A percentile compares a stretch with the other conserved stretches of the same genome.
Evolutionary conservation across 1,140 invertebrate species (phyloP).

Genomic region (Macrotrachela quadricornifera): DNA sequence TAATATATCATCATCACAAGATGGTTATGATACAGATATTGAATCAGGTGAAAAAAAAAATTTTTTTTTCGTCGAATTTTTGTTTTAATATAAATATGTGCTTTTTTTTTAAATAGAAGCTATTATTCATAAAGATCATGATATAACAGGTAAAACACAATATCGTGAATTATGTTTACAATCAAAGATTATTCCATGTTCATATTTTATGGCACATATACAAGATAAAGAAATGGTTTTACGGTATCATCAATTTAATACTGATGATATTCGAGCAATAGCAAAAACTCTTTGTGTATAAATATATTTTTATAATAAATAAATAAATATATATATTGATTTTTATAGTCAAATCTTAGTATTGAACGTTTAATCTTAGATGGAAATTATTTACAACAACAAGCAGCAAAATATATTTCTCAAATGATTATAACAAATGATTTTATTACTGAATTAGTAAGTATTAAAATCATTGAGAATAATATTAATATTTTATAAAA

Average conservation of each 20-base stretch:
- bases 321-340: neutral
- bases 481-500: neutral
- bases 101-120: too few relatives aligned
- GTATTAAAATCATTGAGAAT: constrained; percentile 10
- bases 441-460: constrained; percentile 12
- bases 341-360: constrained; percentile 9
- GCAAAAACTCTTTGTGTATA: constrained; percentile 23
- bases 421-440: constrained; percentile 12
- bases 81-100: too few relatives aligned
- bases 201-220: constrained; percentile 25
- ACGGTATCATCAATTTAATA: constrained; percentile 24
- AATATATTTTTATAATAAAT: neutral
- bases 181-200: constrained; percentile 19
- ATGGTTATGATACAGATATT: too few relatives aligned
- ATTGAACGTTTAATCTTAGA: constrained; percentile 11
- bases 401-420: constrained; percentile 11
- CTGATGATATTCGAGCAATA: constrained; percentile 20
- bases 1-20: too few relatives aligned
- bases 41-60: too few relatives aligned
- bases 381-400: constrained; percentile 12
- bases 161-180: too few relatives aligned
- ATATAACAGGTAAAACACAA: too few relatives aligned
- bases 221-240: constrained; percentile 18
- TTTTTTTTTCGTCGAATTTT: too few relatives aligned
- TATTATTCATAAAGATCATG: too few relatives aligned